These are phyloP conservation scores for Plectropomus leopardus DNA, from an alignment of 2,113 vertebrate species.

Conservation along the genomic window DNA sequence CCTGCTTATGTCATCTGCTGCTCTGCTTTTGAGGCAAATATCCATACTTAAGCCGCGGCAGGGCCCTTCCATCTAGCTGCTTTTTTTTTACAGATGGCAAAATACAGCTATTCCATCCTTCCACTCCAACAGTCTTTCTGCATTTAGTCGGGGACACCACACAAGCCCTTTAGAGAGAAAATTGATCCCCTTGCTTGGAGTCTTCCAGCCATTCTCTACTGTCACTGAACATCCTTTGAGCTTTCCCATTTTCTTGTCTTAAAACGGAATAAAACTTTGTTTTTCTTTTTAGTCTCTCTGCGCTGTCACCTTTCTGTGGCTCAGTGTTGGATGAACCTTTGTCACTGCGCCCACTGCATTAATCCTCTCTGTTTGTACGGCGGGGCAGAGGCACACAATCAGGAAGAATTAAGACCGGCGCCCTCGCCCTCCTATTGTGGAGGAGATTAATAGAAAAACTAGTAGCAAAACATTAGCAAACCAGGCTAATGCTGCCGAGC, in stretches of 20 bases:
- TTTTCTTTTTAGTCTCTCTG: background rate
- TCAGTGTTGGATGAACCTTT: slow-evolving; percentile 18
- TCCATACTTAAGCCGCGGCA: slow-evolving; percentile 25
- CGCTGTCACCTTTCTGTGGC: slow-evolving; percentile 25
- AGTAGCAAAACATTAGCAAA: slow-evolving; percentile 21
- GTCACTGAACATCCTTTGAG: slow-evolving; percentile 57
- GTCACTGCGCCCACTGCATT: slow-evolving; percentile 25
- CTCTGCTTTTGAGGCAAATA: slow-evolving; percentile 36
- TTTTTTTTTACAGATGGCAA: slow-evolving; percentile 31
- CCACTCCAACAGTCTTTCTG: slow-evolving; percentile 35
- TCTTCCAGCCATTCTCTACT: slow-evolving; percentile 33
- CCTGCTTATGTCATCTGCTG: slow-evolving; percentile 14
- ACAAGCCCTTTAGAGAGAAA: slow-evolving; percentile 35
- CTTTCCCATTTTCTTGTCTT: slow-evolving; percentile 53
- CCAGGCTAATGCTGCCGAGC: background rate
- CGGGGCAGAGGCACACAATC: slow-evolving; percentile 24
- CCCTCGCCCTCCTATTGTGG: slow-evolving; percentile 41
- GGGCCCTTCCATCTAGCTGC: slow-evolving; percentile 8
- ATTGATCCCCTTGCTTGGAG: slow-evolving; percentile 44
- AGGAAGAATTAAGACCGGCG: slow-evolving; percentile 35
- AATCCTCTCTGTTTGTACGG: slow-evolving; percentile 36
- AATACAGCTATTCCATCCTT: slow-evolving; percentile 39
- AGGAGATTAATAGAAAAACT: slow-evolving; percentile 49
- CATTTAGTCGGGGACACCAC: slow-evolving; percentile 37
- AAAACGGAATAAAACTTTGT: slow-evolving; percentile 33